Evolutionary conservation across 2,113 vertebrate species (phyloP).

Genomic region (Chaetodon trifascialis): DNA sequence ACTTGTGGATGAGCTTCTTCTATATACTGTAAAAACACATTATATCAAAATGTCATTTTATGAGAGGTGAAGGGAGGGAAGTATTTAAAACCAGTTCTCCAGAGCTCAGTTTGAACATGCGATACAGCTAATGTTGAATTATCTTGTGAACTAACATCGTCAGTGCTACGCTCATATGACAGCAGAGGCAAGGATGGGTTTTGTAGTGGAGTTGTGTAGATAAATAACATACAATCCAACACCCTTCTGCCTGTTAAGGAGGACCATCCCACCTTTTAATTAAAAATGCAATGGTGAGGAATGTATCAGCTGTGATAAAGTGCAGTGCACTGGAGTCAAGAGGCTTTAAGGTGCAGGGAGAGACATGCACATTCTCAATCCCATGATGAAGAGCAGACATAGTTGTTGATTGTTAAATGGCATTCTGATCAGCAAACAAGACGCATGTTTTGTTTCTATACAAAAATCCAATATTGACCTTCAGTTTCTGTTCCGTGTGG

Average conservation of each 20-base stretch:
- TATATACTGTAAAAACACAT: too few relatives aligned
- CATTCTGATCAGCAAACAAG: background rate
- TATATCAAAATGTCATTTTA: background rate
- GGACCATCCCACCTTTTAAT: background rate
- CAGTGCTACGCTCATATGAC: background rate
- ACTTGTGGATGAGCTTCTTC: too few relatives aligned
- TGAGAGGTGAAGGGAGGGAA: too few relatives aligned
- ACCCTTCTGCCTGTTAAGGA: background rate
- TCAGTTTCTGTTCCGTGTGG: background rate
- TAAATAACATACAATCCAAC: background rate
- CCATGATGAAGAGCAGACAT: background rate
- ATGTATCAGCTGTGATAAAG: background rate
- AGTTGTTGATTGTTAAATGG: background rate
- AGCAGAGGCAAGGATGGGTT: background rate
- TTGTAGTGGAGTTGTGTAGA: background rate
- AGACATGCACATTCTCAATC: background rate
- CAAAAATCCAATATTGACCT: background rate
- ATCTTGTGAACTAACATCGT: background rate
- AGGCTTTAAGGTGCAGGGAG: background rate
- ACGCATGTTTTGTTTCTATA: background rate
- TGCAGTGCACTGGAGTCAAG: background rate
- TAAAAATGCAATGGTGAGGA: background rate
- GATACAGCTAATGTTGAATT: background rate
- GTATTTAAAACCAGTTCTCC: background rate
- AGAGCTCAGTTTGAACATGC: background rate